Evolutionary conservation across 2,113 vertebrate species (phyloP).

Genomic region (Thryonomys swinderianus): DNA sequence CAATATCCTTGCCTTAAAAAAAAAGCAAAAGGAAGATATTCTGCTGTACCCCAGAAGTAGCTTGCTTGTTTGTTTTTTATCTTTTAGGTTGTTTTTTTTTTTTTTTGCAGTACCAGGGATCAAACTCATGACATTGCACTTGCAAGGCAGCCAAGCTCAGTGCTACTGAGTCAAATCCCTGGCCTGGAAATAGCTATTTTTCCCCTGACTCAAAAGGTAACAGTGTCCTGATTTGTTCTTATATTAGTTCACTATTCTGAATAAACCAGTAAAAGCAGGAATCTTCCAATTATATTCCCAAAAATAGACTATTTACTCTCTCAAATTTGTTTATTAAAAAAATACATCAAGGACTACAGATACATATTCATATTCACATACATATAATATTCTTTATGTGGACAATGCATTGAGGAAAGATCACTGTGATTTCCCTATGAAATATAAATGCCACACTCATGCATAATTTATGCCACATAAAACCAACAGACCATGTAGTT

Average conservation of each 20-base stretch:
- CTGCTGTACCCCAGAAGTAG: background rate
- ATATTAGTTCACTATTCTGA: background rate
- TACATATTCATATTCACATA: constrained; percentile 55
- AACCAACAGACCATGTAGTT: constrained; percentile 69
- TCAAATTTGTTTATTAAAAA: constrained; percentile 57
- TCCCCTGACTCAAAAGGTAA: background rate
- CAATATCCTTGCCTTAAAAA: background rate
- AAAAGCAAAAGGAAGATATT: constrained; percentile 5
- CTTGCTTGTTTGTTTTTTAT: too few relatives aligned
- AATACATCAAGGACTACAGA: background rate
- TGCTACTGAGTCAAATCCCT: too few relatives aligned
- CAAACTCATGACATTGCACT: too few relatives aligned
- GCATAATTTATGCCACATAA: constrained; percentile 76
- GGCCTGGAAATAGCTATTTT: background rate
- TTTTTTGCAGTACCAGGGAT: too few relatives aligned
- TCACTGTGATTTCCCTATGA: constrained; percentile 68
- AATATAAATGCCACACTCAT: constrained; percentile 73
- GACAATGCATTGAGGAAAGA: constrained; percentile 52
- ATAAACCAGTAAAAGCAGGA: background rate
- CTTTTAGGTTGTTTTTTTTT: too few relatives aligned
- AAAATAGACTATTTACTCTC: background rate
- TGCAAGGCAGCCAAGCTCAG: too few relatives aligned
- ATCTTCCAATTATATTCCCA: background rate
- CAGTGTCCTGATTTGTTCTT: background rate
- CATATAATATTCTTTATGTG: constrained; percentile 64